Conservation (phyloP, 2,113 vertebrate species). For the Rattus rattus region DNA sequence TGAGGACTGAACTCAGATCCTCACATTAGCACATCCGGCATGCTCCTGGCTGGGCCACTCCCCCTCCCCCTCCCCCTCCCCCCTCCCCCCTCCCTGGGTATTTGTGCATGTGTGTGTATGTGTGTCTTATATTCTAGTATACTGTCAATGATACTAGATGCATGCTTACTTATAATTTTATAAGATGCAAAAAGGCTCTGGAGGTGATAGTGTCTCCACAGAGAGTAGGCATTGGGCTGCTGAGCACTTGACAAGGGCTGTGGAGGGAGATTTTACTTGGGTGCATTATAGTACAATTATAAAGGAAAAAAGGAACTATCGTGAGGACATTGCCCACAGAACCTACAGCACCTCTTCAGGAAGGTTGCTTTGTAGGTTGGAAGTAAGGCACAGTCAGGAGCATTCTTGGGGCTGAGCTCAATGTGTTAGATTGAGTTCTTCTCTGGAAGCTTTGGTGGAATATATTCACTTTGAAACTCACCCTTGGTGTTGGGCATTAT, state of each 20-base stretch:
- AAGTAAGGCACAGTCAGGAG: not conserved
- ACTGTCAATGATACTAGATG: not conserved
- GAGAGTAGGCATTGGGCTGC: not conserved
- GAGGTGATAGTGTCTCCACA: not conserved
- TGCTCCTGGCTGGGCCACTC: not conserved
- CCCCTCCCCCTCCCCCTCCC: too few relatives aligned
- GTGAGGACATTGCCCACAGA: too few relatives aligned
- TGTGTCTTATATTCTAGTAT: not conserved
- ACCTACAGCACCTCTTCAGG: not conserved
- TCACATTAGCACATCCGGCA: not conserved
- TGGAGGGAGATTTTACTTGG: not conserved
- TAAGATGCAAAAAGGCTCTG: not conserved
- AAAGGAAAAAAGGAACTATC: not conserved
- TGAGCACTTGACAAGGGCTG: not conserved
- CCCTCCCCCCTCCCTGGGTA: not conserved
- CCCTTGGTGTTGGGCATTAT: not conserved
- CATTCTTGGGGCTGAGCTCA: not conserved
- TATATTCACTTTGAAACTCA: not conserved
- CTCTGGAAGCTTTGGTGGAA: not conserved
- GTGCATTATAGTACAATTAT: not conserved
- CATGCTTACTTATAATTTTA: not conserved
- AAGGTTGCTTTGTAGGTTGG: not conserved
- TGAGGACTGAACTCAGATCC: not conserved
- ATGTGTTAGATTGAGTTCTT: not conserved
- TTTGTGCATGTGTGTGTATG: not conserved